Percentiles rank a stretch among this genome's conserved stretches.
Evolutionary conservation across 2,797 vertebrate species (phyloP).

Genomic region (Harpagifer antarcticus): DNA sequence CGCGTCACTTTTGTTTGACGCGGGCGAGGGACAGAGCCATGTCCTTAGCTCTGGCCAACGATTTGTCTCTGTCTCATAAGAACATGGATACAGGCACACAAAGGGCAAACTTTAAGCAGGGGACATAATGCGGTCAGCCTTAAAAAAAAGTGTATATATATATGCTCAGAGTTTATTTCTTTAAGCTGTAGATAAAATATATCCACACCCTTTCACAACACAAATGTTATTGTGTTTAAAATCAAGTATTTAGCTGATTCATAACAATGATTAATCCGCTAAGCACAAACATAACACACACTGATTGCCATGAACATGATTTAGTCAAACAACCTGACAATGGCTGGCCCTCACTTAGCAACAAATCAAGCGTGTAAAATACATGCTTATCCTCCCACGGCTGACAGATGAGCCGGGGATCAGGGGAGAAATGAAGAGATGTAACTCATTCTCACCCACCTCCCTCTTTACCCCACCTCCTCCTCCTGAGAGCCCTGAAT

Average conservation of each 20-base stretch:
- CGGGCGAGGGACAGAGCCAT: constrained; percentile 73
- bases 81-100: constrained; percentile 66
- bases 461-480: constrained; percentile 63
- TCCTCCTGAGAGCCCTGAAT: constrained; percentile 76
- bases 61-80: constrained; percentile 85
- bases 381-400: constrained; percentile 86
- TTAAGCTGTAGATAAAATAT: background rate
- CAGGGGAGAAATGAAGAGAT: constrained; percentile 86
- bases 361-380: constrained; percentile 86
- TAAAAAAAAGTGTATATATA: background rate
- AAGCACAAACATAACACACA: constrained; percentile 39
- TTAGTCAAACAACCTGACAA: constrained; percentile 76
- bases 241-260: constrained; percentile 19
- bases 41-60: constrained; percentile 73
- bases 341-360: constrained; percentile 82
- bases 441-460: constrained; percentile 82
- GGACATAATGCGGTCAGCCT: background rate
- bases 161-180: background rate
- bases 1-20: constrained; percentile 84
- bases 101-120: constrained; percentile 56
- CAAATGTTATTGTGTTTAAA: constrained; percentile 16
- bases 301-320: constrained; percentile 67
- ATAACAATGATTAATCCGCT: constrained; percentile 40
- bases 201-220: background rate
- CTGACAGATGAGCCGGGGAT: constrained; percentile 83